Evolutionary conservation across 2,888 invertebrate species (phyloP).

Genomic region (Aethes cnicana): DNA sequence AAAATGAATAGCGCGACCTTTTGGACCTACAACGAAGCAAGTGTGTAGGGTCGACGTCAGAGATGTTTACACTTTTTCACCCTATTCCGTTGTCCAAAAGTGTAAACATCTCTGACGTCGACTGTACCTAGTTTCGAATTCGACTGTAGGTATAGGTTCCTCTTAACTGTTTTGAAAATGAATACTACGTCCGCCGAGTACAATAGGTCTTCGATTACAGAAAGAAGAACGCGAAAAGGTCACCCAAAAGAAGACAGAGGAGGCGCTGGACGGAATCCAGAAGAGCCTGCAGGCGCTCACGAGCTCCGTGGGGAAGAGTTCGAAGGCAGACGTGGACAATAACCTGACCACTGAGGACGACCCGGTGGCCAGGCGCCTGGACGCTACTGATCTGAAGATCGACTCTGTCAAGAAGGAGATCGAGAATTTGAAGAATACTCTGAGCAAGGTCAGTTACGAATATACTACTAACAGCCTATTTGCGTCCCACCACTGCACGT

Average conservation of each 20-base stretch:
- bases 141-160: neutral
- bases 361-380: slow-evolving; percentile 52
- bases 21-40: no score
- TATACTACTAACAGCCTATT: no score
- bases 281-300: slow-evolving; percentile 58
- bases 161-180: neutral
- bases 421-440: slow-evolving; percentile 55
- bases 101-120: no score
- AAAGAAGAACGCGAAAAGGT: slow-evolving; percentile 85
- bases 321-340: slow-evolving; percentile 52
- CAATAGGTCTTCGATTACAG: slow-evolving; percentile 48
- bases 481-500: no score
- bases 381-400: slow-evolving; percentile 64
- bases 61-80: no score
- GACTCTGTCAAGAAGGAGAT: slow-evolving; percentile 65
- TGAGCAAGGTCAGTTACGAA: slow-evolving; percentile 53
- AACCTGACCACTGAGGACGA: slow-evolving; percentile 56
- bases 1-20: no score
- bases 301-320: slow-evolving; percentile 41
- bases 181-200: neutral
- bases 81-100: no score
- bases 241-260: slow-evolving; percentile 84
- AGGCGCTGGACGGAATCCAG: slow-evolving; percentile 74
- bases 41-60: no score
- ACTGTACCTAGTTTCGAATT: no score